Evolutionary conservation across 1,140 invertebrate genomes (phyloP), one percentile per base, ranked within the genome.

Genomic region (Parapsyche elsis): DNA sequence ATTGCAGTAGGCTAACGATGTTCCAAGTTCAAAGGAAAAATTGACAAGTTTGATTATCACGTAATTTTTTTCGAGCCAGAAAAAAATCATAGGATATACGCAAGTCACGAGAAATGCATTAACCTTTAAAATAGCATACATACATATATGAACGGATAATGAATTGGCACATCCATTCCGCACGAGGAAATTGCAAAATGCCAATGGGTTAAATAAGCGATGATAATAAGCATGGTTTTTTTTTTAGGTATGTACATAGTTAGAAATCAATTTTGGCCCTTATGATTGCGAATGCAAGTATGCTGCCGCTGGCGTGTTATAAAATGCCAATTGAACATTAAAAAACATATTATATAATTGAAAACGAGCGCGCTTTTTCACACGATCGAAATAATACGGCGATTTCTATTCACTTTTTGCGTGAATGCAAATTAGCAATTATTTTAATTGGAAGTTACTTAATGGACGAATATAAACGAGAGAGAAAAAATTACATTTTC

Each of bases 71-170:
- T n/a, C n/a, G n/a, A n/a, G n/a, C n/a, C n/a, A n/a, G n/a, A n/a
- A n/a, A n/a, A 38, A 38, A 38, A 38, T 38, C 30, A 38, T 38
- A 16, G 2, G 16, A 12, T 14, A 53, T 53, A 12, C 16, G 61
- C 4, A 5, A 30, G 70, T 71, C 70, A 71, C 70, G 70, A 71
- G 70, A n/a, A 38, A 45, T 71, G 70, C 70, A 71, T 71, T 71
- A 71, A 71, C 70, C 70, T 71, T 71, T 71, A 5, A 2, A 44
- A 71, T 38, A 26, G 24, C 70, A 38, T 21, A 14, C 23, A 67
- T 67, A 5, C 1, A 10, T 12, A 2, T n/a, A 26, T 44, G 5
- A 21, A 67, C 21, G 61, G 61, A 16, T 26, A 12, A 16, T 7
- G 61, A 45, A 71, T 71, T 71, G 70, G 70, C 70, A 71, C 21